Conservation (phyloP, 2,888 invertebrate species). For the Troides helena region DNA sequence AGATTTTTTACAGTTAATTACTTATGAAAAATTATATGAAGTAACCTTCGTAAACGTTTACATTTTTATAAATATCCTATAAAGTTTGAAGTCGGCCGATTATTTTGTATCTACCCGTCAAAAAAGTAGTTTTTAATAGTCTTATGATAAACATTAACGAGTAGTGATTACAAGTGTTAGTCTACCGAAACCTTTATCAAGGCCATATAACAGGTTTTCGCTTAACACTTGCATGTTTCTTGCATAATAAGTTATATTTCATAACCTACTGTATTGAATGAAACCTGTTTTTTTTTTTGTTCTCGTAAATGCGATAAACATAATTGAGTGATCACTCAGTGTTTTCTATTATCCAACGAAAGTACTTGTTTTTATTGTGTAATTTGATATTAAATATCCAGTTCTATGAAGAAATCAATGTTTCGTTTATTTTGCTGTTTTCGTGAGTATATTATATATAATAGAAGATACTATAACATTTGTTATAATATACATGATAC, state of each 20-base stretch:
- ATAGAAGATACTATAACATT: background rate
- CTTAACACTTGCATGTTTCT: constrained; percentile 35
- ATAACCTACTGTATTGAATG: constrained; percentile 36
- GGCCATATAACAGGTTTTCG: constrained; percentile 45
- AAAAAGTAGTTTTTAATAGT: constrained; percentile 15
- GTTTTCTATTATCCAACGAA: constrained; percentile 41
- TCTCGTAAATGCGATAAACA: constrained; percentile 31
- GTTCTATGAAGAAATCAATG: constrained; percentile 6
- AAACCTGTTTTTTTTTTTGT: constrained; percentile 41
- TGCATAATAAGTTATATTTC: constrained; percentile 38
- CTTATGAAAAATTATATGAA: too few relatives aligned
- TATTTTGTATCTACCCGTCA: constrained; percentile 15
- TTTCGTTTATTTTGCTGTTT: constrained; percentile 25
- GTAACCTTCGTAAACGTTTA: background rate
- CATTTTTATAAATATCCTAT: background rate
- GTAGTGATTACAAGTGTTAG: constrained; percentile 13
- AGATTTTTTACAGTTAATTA: too few relatives aligned
- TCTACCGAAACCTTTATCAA: constrained; percentile 37
- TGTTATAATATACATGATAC: background rate
- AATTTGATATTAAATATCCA: background rate
- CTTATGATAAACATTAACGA: constrained; percentile 16
- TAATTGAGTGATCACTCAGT: constrained; percentile 46
- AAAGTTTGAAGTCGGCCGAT: background rate
- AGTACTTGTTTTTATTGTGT: constrained; percentile 23
- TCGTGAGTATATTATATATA: constrained; percentile 14